Base-by-base conservation (phyloP, 2,888 invertebrate genomes). In the Tanytarsus gracilentus region DNA sequence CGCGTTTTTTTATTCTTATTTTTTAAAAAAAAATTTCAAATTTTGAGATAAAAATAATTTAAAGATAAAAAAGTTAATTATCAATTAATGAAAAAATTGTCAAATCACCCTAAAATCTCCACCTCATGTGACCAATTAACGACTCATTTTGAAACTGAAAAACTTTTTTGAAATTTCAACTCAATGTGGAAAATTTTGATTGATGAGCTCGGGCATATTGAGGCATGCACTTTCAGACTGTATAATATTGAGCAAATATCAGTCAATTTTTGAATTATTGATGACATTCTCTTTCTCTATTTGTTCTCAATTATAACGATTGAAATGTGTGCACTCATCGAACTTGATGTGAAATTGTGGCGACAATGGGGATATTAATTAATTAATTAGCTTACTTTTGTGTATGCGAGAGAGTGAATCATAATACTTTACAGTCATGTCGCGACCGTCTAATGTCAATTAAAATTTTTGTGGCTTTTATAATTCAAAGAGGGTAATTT, bases 111-210 rank as follows among this genome's bases (percentile, higher is more conserved):
- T 1, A 36, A 36, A 36, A 36, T 6, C 6, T 16, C 36, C n/a
- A n/a, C 36, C 58, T 58, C 58, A 58, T 58, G 58, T 58, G 58
- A 58, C 58, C 58, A 58, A 58, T 58, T 58, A 58, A 58, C 48
- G 48, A 48, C 48, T 30, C 27, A 30, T 44, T 29, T 21, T 16
- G 48, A 39, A n/a, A 44, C 21, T 44, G 40, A 56, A 21, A 25
- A 16, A 8, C 8, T 8, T 16, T 26, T 26, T 49, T 44, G 48
- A 29, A 48, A 21, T 30, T 44, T 44, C 44, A 44, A 44, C 5
- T 8, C 18, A 51, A 29, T 18, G 39, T 16, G 48, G 30, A 29
- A 48, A 58, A 14, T 44, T 48, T 25, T 26, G 14, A 7, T 9
- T 40, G 14, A 16, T 21, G 21, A 44, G 25, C 30, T 21, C 27